Percentiles rank a stretch among this genome's conserved stretches.
Evolutionary conservation across 2,888 invertebrate genomes (phyloP).

Genomic region (Mesoligia furuncula): DNA sequence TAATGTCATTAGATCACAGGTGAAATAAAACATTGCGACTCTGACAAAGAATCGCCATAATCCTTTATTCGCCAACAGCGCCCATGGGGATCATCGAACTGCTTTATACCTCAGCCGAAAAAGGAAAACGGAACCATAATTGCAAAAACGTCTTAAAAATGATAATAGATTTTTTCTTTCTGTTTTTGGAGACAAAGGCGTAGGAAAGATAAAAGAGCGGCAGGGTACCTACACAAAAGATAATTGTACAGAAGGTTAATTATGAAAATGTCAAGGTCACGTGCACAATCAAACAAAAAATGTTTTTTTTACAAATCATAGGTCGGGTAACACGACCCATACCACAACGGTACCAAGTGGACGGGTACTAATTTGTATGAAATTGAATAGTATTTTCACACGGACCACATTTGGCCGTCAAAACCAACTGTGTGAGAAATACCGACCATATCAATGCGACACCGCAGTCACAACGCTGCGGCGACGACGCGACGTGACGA

Average conservation of each 20-base stretch:
- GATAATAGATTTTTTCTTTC: conserved; percentile 51
- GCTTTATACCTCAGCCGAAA: conserved; percentile 27
- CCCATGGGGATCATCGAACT: conserved; percentile 44
- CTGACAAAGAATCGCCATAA: conserved; percentile 24
- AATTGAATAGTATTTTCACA: not conserved
- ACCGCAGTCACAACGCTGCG: no score
- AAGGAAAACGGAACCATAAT: conserved; percentile 45
- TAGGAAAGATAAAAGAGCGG: conserved; percentile 48
- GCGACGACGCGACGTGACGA: not conserved
- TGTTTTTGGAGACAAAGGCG: conserved; percentile 58
- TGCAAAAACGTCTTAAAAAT: conserved; percentile 52
- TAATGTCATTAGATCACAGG: conserved; percentile 28
- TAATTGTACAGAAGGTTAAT: conserved; percentile 35
- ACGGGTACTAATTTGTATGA: no score
- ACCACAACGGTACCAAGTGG: no score
- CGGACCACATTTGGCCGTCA: not conserved
- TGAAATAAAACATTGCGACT: conserved; percentile 27
- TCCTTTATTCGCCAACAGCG: conserved; percentile 44
- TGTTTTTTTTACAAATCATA: no score
- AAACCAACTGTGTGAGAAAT: not conserved
- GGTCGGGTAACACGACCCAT: no score
- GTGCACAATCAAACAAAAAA: not conserved
- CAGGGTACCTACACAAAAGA: conserved; percentile 12
- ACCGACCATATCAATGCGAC: not conserved
- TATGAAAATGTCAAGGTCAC: conserved; percentile 16